Conservation (phyloP, 2,888 invertebrate genomes). For the Rhagophthalmus giganteus region DNA sequence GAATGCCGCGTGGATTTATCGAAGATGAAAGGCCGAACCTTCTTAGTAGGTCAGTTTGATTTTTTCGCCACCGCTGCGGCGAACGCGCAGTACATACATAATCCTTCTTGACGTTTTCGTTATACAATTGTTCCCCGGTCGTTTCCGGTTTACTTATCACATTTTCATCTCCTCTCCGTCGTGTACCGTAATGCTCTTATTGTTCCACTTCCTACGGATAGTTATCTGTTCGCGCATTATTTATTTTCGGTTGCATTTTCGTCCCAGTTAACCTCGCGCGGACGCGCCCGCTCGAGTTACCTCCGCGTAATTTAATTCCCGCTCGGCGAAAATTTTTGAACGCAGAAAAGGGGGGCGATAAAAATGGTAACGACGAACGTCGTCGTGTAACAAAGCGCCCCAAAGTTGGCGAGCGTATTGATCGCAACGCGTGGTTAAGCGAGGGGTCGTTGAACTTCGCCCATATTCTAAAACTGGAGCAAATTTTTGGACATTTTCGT, state of each 20-base stretch:
- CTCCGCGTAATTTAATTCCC: background rate
- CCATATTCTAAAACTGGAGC: constrained; percentile 25
- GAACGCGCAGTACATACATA: background rate
- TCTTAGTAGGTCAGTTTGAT: constrained; percentile 8
- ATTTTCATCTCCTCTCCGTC: constrained; percentile 3
- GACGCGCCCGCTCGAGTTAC: background rate
- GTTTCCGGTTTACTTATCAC: constrained; percentile 7
- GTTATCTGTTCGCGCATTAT: background rate
- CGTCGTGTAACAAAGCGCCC: constrained; percentile 7
- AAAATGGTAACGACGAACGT: constrained; percentile 15
- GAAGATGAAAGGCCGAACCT: background rate
- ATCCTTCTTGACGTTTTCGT: background rate
- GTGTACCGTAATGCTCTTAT: constrained; percentile 2
- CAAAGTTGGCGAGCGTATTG: constrained; percentile 21
- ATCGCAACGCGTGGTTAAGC: constrained; percentile 18
- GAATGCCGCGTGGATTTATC: background rate
- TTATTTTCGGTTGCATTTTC: background rate
- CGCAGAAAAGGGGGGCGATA: constrained; percentile 9
- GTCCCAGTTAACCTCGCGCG: background rate
- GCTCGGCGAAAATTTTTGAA: constrained; percentile 1
- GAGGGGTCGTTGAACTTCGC: constrained; percentile 16
- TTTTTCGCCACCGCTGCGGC: background rate
- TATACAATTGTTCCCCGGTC: constrained; percentile 1
- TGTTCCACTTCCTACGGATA: constrained; percentile 8
- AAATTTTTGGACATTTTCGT: constrained; percentile 22